phyloP scores from a whole-genome alignment of 2,797 vertebrate species.

The Tapirus indicus region DNA sequence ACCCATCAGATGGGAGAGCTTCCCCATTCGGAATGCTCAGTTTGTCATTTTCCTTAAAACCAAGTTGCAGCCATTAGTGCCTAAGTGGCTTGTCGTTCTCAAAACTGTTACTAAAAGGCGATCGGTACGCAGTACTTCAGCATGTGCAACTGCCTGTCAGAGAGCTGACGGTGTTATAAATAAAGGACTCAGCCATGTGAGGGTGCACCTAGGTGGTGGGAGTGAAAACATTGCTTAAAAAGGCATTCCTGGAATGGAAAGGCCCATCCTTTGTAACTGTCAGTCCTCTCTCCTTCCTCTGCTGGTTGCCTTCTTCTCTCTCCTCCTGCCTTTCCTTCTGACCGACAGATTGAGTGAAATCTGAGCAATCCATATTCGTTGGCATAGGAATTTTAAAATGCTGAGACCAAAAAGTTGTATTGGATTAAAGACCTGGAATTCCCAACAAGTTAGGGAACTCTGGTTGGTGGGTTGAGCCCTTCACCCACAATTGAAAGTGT shows the following conservation, averaged over 20 bases:
- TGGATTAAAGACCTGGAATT: neutral
- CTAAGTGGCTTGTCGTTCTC: slow-evolving; percentile 83
- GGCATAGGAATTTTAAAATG: neutral
- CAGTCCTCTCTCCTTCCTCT: neutral
- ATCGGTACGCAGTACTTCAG: slow-evolving; percentile 77
- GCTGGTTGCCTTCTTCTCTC: neutral
- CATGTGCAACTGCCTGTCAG: slow-evolving; percentile 73
- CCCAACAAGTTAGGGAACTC: neutral
- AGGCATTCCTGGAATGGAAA: neutral
- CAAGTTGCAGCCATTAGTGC: slow-evolving; percentile 71
- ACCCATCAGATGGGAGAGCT: slow-evolving; percentile 67
- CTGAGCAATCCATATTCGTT: neutral
- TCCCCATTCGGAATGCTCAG: slow-evolving; percentile 19
- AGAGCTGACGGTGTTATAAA: slow-evolving; percentile 42
- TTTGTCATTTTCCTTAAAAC: slow-evolving; percentile 81
- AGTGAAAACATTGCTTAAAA: slow-evolving; percentile 69
- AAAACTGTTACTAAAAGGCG: slow-evolving; percentile 62
- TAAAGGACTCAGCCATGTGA: slow-evolving; percentile 64
- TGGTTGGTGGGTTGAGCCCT: neutral
- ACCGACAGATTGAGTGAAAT: neutral
- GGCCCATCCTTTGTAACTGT: neutral
- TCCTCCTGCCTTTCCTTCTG: neutral
- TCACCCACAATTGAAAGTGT: neutral
- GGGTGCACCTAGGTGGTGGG: slow-evolving; percentile 26
- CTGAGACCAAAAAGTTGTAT: neutral